Evolutionary conservation across 2,797 vertebrate genomes (phyloP), one percentile per base, ranked within the genome.

Genomic region (Trachurus trachurus): DNA sequence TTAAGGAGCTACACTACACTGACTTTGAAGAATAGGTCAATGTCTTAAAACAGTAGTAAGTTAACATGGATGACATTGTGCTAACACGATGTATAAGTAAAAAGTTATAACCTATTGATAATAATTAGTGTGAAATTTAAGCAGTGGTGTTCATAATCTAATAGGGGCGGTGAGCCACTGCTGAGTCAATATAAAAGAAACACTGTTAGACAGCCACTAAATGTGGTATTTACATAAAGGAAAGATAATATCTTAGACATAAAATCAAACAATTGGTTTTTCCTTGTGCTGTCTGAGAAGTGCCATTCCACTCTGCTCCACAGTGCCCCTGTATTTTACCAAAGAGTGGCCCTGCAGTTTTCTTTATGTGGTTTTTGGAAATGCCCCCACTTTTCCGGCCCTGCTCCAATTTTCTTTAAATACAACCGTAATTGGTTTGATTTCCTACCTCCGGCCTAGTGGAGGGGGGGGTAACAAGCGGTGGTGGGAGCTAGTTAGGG

Each of bases 401-500:
- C 79, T 86, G 88, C 91, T 93, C 89, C 93, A 94, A 94, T 95
- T 95, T 94, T 94, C 93, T 94, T 94, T 94, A 94, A 95, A 94
- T 94, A 93, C 92, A 88, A 88, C 83, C 88, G 88, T 94, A 95
- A 95, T 94, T 94, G 94, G 93, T 93, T 94, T 93, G 92, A 94
- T 94, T 95, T 94, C 92, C 93, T 93, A 94, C 94, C 94, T 94
- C 94, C 92, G 92, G 93, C 89, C 83, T 85, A 85, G 87, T 63
- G 76, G 78, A 59, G 67, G 52, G 26, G 21, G 67, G 52, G 56
- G 63, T 56, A 56, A 75, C 47, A 19, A 82, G 81, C 56, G 53
- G 71, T 59, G 76, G 68, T 74, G 66, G 77, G 73, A 86, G 78
- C 73, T 34, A 63, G 58, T 16, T 69, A 81, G 83, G 86, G 70